Base-by-base conservation (phyloP, 2,888 invertebrate species). In the Uloborus plumipes region DNA sequence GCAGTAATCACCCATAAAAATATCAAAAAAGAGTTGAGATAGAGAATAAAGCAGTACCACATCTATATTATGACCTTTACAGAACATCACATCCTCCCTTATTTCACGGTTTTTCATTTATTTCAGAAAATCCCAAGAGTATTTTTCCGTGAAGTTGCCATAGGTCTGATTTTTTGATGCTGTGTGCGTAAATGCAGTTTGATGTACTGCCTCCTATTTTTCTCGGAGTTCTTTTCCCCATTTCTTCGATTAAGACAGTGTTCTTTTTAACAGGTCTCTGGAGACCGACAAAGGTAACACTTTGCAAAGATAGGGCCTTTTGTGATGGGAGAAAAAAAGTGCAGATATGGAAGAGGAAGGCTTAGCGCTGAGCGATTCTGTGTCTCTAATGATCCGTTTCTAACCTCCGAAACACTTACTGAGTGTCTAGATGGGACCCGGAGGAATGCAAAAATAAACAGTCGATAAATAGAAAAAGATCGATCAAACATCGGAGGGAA, bases 371-470 rank as follows among this genome's bases (percentile, higher is more conserved):
- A 22, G 51, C 47, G 59, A 49, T 50, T 26, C 55, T 20, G 16
- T 22, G 75, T 58, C 59, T 26, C 67, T 76, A 76, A 76, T 76
- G 76, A 76, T 51, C 76, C 76, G 76, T 76, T 76, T 50, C 76
- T 51, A 22, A 49, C 47, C 39, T 31, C 20, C 55, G 55, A 16
- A 55, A 20, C n/a, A 55, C 39, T 39, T 39, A 39, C 39, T 39
- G 39, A 39, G 39, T 39, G 39, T 39, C 39, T 39, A 11, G 39
- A 39, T 39, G 39, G 39, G 39, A 39, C 39, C 39, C 39, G 9
- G 11, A 39, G 39, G 39, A 39, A 39, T 39, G 39, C 39, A 39
- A 9, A 39, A 39, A 39, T 39, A 39, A 39, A 39, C 39, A 39
- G 39, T 39, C 39, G 39, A 39, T 7, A 39, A 39, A 39, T 39